Base-by-base conservation (phyloP, 2,113 vertebrate species). In the Anoplopoma fimbria region DNA sequence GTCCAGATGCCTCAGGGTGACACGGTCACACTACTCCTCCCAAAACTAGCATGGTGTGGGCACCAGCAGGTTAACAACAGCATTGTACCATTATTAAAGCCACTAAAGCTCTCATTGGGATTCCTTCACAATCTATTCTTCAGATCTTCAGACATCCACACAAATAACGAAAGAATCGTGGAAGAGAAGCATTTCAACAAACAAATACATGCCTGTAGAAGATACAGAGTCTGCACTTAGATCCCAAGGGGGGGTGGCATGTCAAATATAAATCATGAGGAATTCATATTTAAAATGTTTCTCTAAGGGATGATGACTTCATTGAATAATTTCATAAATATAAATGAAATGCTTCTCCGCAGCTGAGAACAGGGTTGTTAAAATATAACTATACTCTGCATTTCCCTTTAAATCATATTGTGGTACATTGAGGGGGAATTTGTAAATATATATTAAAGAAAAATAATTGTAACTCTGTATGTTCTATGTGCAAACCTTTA, bases 1-100 rank as follows among this genome's bases (percentile, higher is more conserved):
- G 31, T 77, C 53, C 69, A 82, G 74, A 86, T 78, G 71, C 58
- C 71, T 81, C 83, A 55, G 86, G 36, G 77, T 63, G 77, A 90
- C 69, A 77, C 15, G 1, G 36, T 51, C 40, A 34, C 49, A 47
- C 61, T 19, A 88, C 90, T 85, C 84, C 91, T 84, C 92, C 91
- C 87, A 81, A 83, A 86, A 82, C 23, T 4, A 53, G 34, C 1
- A 33, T 69, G 47, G 71, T 25, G 31, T 25, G 33, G 29, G 33
- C 25, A 23, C 3, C 53, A 82, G 70, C 15, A 77, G 61, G 23
- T 38, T 34, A 15, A 45, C 9, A 64, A 23, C n/a, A 77, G 13
- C 27, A 25, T 36, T 57, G 27, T n/a, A 2, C 10, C 25, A 14
- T 31, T n/a, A 75, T 63, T 64, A 60, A 29, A 31, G 45, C 23